Evolutionary conservation across 2,888 invertebrate species (phyloP), one percentile per base, ranked within the genome.

Genomic region (Agapostemon virescens): DNA sequence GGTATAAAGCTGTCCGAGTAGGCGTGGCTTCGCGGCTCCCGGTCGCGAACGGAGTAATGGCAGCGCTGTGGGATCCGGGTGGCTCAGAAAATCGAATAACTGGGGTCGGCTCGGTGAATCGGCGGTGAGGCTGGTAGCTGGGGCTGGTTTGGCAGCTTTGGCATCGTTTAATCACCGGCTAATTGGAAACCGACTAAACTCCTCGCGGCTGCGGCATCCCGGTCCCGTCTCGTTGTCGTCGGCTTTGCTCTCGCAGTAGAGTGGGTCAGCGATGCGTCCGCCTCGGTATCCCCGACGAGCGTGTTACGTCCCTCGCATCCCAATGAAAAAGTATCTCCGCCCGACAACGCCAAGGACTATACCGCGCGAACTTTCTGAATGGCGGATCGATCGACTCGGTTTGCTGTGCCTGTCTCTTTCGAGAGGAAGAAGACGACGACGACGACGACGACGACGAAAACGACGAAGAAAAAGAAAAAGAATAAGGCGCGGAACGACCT

Each of bases 101-200:
- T 33, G n/a, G 38, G 11, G 38, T 58, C 45, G 55, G 30, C 45
- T 23, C 17, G 7, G n/a, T n/a, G 38, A n/a, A n/a, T 38, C 64
- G 36, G 64, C 17, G 23, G 69, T 33, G 33, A 45, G 52, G 23
- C 33, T 26, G 7, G 40, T 20, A 36, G 33, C 40, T 26, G 30
- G 33, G 40, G 38, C 23, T 17, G 20, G 42, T 72, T 45, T 17
- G 42, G 33, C 45, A 26, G 30, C 26, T 52, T 52, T 33, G 38
- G 75, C 33, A 42, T 17, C 58, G 49, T 38, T 61, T 68, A 30
- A 66, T 77, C 36, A 49, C 23, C 40, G 71, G 26, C 52, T 77
- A 77, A 71, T 72, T 68, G 58, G 58, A 72, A 77, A 58, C 72
- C 38, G 45, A 64, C 40, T 30, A 40, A 71, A 66, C 33, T 68